A percentile compares a stretch with the other conserved stretches of the same genome.
These are phyloP conservation scores for Callorhinus ursinus DNA, from an alignment of 2,113 vertebrate species.

Conservation along the genomic window DNA sequence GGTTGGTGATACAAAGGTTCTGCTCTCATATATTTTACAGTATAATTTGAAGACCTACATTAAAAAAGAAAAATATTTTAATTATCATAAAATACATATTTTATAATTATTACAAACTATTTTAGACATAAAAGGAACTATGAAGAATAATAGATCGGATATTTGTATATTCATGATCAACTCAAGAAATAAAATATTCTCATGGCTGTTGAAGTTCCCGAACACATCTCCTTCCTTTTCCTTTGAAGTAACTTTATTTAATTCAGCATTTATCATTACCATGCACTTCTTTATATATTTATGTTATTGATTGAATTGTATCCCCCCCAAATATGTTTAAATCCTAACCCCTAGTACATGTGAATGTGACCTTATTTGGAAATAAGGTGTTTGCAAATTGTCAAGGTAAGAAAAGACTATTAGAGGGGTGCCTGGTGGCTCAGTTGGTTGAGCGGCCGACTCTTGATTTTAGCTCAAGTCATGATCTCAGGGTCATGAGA, in stretches of 20 bases:
- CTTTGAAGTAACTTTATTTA: neutral
- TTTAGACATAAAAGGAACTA: neutral
- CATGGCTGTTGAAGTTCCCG: neutral
- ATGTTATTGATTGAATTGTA: neutral
- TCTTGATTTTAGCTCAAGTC: neutral
- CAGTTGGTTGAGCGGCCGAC: neutral
- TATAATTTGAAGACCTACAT: neutral
- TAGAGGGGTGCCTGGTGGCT: neutral
- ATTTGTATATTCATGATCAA: neutral
- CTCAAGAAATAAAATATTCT: constrained; percentile 29
- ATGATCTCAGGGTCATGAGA: neutral
- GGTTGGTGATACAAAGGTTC: neutral
- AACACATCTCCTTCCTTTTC: neutral
- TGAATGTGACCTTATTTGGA: neutral
- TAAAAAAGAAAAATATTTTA: neutral
- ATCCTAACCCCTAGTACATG: neutral
- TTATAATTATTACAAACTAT: neutral
- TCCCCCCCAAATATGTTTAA: neutral
- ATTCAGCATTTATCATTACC: neutral
- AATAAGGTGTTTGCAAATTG: neutral
- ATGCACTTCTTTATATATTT: neutral
- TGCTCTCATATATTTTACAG: neutral
- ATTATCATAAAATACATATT: neutral
- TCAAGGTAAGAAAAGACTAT: neutral
- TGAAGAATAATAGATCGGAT: neutral